Evolutionary conservation across 1,140 invertebrate genomes (phyloP), one percentile per base, ranked within the genome.

Genomic region (Sinella curviseta): DNA sequence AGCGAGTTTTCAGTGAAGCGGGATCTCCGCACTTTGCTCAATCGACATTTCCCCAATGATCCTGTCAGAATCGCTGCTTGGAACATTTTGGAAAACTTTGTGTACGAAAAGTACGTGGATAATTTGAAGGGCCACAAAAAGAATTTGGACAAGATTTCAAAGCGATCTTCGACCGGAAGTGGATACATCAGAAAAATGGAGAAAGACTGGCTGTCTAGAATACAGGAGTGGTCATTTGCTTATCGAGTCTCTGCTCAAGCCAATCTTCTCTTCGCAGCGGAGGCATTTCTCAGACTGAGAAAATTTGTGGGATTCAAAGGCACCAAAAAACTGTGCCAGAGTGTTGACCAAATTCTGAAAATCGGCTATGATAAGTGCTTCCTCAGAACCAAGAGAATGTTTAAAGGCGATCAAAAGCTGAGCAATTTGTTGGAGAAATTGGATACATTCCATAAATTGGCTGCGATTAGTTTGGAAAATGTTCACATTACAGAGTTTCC

Each of bases 341-440:
- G 33, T n/a, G 48, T 83, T 36, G 77, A 81, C n/a, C 77, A 81
- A 1, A 78, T 83, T 26, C 77, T 83, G 0, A 83, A 83, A 67
- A 81, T 83, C 20, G 82, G 82, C 28, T 83, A 83, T 33, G 82
- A 83, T 57, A 81, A 80, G 77, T 83, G 82, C 30, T 83, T 83
- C 36, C 34, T 78, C 1, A 60, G 82, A n/a, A 74, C 76, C 0
- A 83, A 83, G 30, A 35, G 82, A 24, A 30, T 83, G 35, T 81
- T 79, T 33, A 83, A 83, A 54, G 82, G 82, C 8, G 82, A 83
- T 67, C 80, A 81, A 35, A 83, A 81, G 48, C 33, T 81, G 20
- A 48, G 26, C 0, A 67, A 55, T 28, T 34, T 75, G n/a, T 24
- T 77, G 0, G 79, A 81, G 14, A 75, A 77, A 26, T 36, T 82